A percentile compares a stretch with the other conserved stretches of the same genome.
phyloP scores from a whole-genome alignment of 2,113 vertebrate species.

The Mirounga angustirostris region DNA sequence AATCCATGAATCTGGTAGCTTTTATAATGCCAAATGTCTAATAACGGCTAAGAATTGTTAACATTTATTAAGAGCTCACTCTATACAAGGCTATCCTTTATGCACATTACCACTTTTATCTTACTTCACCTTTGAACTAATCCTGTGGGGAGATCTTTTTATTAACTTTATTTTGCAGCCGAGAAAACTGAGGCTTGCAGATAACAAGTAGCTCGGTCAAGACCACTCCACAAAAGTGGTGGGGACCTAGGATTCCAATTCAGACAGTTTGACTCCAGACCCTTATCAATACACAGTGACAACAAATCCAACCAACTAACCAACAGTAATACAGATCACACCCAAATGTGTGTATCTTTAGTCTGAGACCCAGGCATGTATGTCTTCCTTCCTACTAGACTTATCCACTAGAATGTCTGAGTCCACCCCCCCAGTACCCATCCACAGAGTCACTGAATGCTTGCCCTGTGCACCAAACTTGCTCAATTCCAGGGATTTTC shows the following conservation, averaged over 20 bases:
- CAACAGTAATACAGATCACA: neutral
- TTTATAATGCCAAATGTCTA: conserved; percentile 6
- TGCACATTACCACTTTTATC: neutral
- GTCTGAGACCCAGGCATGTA: neutral
- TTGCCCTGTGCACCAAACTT: neutral
- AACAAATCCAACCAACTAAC: neutral
- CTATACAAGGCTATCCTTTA: neutral
- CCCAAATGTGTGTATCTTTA: neutral
- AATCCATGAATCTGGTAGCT: neutral
- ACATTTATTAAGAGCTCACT: neutral
- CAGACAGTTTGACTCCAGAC: neutral
- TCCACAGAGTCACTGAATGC: neutral
- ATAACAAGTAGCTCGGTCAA: neutral
- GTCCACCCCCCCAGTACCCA: no score
- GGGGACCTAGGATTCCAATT: neutral
- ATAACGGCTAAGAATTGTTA: neutral
- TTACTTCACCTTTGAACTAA: neutral
- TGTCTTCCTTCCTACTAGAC: neutral
- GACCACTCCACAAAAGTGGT: neutral
- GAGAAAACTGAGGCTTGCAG: neutral
- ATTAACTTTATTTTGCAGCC: neutral
- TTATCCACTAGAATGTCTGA: neutral
- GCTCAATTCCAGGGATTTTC: neutral
- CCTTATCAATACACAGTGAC: neutral
- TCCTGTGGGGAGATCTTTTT: neutral